Conservation (phyloP, 2,888 invertebrate genomes). For the Macrophya alboannulata region DNA sequence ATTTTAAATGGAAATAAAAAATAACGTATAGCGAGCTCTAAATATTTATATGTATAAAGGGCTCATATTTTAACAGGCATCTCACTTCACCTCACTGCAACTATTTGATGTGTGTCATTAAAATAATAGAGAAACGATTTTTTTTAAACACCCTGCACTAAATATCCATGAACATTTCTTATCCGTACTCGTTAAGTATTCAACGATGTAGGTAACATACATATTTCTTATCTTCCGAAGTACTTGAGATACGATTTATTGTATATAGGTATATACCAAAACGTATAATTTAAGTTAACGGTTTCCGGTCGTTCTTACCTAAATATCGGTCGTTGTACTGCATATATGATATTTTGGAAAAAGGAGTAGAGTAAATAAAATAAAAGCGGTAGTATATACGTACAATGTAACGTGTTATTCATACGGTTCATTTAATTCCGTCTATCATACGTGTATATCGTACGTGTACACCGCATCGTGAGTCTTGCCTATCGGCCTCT, state of each 20-base stretch:
- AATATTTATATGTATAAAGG: too few relatives aligned
- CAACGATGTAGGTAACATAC: background rate
- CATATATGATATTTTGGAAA: background rate
- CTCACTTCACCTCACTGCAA: too few relatives aligned
- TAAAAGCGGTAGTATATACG: background rate
- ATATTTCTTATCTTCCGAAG: background rate
- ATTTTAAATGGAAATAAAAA: too few relatives aligned
- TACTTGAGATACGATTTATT: background rate
- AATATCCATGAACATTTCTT: background rate
- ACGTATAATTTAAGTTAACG: conserved; percentile 14
- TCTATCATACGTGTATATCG: background rate
- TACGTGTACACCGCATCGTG: background rate
- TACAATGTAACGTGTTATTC: background rate
- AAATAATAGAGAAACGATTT: too few relatives aligned
- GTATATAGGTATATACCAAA: background rate
- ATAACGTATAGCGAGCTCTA: too few relatives aligned
- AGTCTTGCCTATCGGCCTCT: background rate
- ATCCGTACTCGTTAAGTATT: background rate
- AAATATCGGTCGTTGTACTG: conserved; percentile 9
- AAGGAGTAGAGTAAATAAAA: background rate
- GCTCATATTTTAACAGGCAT: too few relatives aligned
- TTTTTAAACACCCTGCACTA: too few relatives aligned
- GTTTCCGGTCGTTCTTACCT: conserved; percentile 2
- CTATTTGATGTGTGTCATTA: too few relatives aligned
- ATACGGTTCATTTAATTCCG: background rate